A percentile compares a stretch with the other conserved stretches of the same genome.
Evolutionary conservation across 1,140 invertebrate species (phyloP).

Genomic region (Drosophila auraria): DNA sequence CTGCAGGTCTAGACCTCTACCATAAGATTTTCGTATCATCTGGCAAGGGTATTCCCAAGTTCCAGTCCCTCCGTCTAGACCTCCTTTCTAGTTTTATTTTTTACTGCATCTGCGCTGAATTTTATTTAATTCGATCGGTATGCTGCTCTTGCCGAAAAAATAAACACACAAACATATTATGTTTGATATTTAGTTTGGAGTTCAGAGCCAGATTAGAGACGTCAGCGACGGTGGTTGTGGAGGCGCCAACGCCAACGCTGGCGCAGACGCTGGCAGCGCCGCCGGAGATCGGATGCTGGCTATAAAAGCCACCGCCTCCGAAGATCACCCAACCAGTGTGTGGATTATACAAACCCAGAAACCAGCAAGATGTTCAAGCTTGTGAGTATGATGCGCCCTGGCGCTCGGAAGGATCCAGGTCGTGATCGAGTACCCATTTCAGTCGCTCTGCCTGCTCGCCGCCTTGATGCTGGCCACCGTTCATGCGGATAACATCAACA

Average conservation of each 20-base stretch:
- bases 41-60: constrained; percentile 18
- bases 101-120: constrained; percentile 40
- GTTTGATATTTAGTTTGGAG: constrained; percentile 73
- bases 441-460: constrained; percentile 68
- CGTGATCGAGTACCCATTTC: constrained; percentile 25
- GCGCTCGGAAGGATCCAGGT: background rate
- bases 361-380: constrained; percentile 82
- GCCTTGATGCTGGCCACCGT: constrained; percentile 66
- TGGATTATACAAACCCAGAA: constrained; percentile 67
- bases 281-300: constrained; percentile 35
- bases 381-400: constrained; percentile 62
- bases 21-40: background rate
- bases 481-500: constrained; percentile 75
- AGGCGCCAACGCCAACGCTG: constrained; percentile 44
- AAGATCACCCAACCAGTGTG: constrained; percentile 76
- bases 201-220: constrained; percentile 73
- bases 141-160: constrained; percentile 51
- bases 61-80: constrained; percentile 1
- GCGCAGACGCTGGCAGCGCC: constrained; percentile 14
- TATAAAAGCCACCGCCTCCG: constrained; percentile 59
- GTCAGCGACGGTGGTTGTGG: constrained; percentile 17
- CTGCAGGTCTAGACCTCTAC: no score
- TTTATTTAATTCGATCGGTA: constrained; percentile 61
- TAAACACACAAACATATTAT: constrained; percentile 54
- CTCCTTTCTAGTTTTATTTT: constrained; percentile 36